phyloP scores from a whole-genome alignment of 2,888 invertebrate genomes.

The Chymomyza fuscimana region DNA sequence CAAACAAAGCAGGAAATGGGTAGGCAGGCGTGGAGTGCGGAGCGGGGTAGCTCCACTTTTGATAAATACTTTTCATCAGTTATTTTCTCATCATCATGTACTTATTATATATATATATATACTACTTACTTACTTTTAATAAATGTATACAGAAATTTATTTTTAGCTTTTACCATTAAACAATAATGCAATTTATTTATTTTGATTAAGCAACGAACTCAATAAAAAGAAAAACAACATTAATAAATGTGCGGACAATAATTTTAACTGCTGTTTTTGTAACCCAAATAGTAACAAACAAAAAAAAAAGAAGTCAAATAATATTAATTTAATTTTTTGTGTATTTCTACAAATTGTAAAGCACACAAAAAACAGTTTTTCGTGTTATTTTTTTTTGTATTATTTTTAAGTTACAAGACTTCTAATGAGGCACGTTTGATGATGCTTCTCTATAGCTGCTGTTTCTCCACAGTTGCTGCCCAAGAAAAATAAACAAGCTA shows the following conservation, averaged over 20 bases:
- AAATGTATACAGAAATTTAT: conserved; percentile 21
- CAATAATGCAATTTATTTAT: conserved; percentile 67
- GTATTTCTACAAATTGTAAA: conserved; percentile 16
- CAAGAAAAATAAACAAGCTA: conserved; percentile 30
- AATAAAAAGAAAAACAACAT: conserved; percentile 50
- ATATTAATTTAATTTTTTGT: conserved; percentile 12
- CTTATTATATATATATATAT: conserved; percentile 24
- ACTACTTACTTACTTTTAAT: conserved; percentile 22
- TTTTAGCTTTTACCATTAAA: conserved; percentile 37
- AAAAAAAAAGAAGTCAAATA: conserved; percentile 35
- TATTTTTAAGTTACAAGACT: conserved; percentile 30
- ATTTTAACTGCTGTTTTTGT: conserved; percentile 61
- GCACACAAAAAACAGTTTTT: conserved; percentile 10
- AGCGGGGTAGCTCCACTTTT: conserved; percentile 19
- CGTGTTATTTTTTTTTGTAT: conserved; percentile 13
- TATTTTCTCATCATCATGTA: conserved; percentile 23
- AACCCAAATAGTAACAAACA: conserved; percentile 45
- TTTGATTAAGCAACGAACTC: conserved; percentile 69
- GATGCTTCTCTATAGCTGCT: background rate
- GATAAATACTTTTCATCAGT: conserved; percentile 17
- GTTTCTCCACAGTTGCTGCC: background rate
- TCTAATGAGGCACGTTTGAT: conserved; percentile 67
- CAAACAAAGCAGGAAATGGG: conserved; percentile 32
- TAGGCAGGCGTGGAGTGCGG: conserved; percentile 11
- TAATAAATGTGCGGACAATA: conserved; percentile 28